Conservation (phyloP, 2,888 invertebrate genomes). For the Drosophila colorata region DNA sequence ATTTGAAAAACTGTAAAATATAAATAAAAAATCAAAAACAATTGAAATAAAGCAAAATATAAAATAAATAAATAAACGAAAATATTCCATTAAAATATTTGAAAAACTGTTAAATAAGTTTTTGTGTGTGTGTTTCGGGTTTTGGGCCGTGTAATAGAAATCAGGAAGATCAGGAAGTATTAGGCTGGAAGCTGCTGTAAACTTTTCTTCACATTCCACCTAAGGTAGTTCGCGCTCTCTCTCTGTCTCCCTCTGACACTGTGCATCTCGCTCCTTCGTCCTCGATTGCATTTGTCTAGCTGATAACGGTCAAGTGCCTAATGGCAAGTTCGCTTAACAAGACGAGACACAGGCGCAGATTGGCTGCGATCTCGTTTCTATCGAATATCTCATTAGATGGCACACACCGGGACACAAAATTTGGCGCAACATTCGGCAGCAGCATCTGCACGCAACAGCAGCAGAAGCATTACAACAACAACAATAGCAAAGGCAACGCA, state of each 20-base stretch:
- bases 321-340: constrained; percentile 86
- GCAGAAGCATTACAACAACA: constrained; percentile 51
- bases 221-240: constrained; percentile 1
- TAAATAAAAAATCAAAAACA: constrained; percentile 23
- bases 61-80: constrained; percentile 3
- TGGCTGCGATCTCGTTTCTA: constrained; percentile 97
- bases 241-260: constrained; percentile 3
- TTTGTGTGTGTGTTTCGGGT: constrained; percentile 23
- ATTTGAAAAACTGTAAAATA: constrained; percentile 3
- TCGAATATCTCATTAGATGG: constrained; percentile 98
- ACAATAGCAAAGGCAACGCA: constrained; percentile 57
- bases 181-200: constrained; percentile 12
- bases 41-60: constrained; percentile 3
- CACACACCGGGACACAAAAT: constrained; percentile 90
- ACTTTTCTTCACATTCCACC: constrained; percentile 25
- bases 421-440: constrained; percentile 85
- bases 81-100: constrained; percentile 1
- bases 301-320: constrained; percentile 81
- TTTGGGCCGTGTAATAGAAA: constrained; percentile 45
- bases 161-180: constrained; percentile 19
- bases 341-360: constrained; percentile 92
- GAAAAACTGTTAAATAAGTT: constrained; percentile 6
- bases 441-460: constrained; percentile 80
- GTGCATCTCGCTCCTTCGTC: not conserved
- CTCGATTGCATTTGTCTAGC: constrained; percentile 50